Percentiles rank a stretch among this genome's conserved stretches.
Conservation (phyloP, 1,140 invertebrate genomes). For the Procambarus virginalis region DNA sequence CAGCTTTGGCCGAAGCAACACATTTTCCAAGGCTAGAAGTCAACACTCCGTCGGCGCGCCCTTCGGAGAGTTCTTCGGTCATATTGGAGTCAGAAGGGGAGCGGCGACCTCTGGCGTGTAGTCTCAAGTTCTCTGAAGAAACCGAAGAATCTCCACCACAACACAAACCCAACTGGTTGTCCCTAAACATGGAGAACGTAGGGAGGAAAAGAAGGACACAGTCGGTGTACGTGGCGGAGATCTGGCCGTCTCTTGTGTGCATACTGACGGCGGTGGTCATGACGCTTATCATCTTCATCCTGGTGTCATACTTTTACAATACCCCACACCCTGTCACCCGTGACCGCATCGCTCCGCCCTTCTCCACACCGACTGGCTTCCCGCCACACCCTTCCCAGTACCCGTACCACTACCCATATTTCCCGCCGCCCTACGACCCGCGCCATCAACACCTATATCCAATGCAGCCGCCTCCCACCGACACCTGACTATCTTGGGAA, state of each 20-base stretch:
- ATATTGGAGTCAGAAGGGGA: conserved; percentile 23
- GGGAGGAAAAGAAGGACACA: not conserved
- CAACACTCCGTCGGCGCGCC: conserved; percentile 15
- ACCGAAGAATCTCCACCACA: conserved; percentile 6
- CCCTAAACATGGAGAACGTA: conserved; percentile 30
- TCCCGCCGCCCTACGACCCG: conserved; percentile 43
- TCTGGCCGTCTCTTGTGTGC: conserved; percentile 57
- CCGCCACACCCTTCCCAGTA: conserved; percentile 12
- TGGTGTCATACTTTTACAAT: conserved; percentile 47
- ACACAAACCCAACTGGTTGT: conserved; percentile 51
- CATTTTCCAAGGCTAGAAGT: not conserved
- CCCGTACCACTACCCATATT: conserved; percentile 34
- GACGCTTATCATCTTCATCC: conserved; percentile 36
- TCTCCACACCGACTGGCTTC: not conserved
- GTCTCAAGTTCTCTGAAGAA: not conserved
- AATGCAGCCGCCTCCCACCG: not conserved
- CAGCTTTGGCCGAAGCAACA: not conserved
- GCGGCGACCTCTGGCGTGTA: conserved; percentile 29
- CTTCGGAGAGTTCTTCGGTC: conserved; percentile 19
- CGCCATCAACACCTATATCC: conserved; percentile 7
- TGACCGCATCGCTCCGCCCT: conserved; percentile 20
- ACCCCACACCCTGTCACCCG: conserved; percentile 33
- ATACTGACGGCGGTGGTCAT: conserved; percentile 51
- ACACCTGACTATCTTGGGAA: conserved; percentile 41
- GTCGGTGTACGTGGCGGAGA: conserved; percentile 48